phyloP scores from a whole-genome alignment of 2,888 invertebrate species.

The Acrobeloides nanus region DNA sequence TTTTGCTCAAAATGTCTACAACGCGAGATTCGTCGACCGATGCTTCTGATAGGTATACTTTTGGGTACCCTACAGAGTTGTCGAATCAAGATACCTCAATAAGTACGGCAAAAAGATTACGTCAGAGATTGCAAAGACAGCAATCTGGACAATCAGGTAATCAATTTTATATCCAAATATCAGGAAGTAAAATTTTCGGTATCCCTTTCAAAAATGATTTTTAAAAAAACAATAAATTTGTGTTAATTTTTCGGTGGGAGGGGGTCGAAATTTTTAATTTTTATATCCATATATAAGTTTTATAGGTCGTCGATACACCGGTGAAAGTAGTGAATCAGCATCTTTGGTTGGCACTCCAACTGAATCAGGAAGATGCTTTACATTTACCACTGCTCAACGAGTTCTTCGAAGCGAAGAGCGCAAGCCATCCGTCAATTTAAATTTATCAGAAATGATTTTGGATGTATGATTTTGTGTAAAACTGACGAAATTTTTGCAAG shows the following conservation, averaged over 20 bases:
- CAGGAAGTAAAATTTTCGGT: conserved; percentile 1
- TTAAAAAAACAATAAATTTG: not conserved
- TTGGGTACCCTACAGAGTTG: conserved; percentile 49
- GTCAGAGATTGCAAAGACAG: conserved; percentile 49
- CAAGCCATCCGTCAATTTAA: conserved; percentile 51
- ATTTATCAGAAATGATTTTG: conserved; percentile 49
- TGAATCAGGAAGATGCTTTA: conserved; percentile 43
- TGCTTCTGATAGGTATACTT: conserved; percentile 43
- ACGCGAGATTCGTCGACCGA: conserved; percentile 49
- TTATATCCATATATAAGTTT: conserved; percentile 8
- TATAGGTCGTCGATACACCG: conserved; percentile 43
- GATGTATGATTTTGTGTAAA: conserved; percentile 30
- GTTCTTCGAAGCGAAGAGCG: conserved; percentile 47
- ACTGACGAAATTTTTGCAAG: not conserved
- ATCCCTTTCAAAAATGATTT: not conserved
- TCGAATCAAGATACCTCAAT: conserved; percentile 45
- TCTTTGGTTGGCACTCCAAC: conserved; percentile 52
- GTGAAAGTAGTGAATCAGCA: conserved; percentile 50
- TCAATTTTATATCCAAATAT: not conserved
- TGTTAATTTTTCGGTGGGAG: not conserved
- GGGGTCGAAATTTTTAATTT: not conserved
- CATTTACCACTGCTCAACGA: conserved; percentile 39
- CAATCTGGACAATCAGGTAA: conserved; percentile 39
- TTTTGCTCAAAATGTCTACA: conserved; percentile 30
- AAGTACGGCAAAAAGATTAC: conserved; percentile 47